A percentile compares a stretch with the other conserved stretches of the same genome.
These are phyloP conservation scores for Dermochelys coriacea DNA, from an alignment of 2,797 vertebrate genomes.

Conservation along the genomic window DNA sequence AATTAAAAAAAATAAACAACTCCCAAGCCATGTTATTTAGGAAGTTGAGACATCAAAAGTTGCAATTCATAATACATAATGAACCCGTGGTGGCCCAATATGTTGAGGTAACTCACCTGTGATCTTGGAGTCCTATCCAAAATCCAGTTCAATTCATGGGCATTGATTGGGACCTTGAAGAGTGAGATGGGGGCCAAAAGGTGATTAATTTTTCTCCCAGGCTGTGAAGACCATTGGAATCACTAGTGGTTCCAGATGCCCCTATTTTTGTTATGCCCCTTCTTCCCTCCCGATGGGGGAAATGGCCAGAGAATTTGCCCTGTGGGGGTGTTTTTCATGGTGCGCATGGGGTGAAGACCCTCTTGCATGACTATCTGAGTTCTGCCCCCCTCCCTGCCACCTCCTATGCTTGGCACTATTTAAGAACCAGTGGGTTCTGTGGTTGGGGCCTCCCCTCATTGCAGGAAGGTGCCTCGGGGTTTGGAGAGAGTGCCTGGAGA, in stretches of 20 bases:
- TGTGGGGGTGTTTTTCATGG: background rate
- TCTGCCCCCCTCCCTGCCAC: fast-evolving
- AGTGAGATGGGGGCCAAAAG: background rate
- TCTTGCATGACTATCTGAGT: background rate
- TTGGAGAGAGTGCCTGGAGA: background rate
- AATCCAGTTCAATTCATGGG: background rate
- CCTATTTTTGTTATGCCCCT: background rate
- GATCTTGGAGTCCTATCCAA: background rate
- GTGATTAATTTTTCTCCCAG: background rate
- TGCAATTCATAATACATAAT: background rate
- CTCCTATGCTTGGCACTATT: background rate
- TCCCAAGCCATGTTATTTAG: background rate
- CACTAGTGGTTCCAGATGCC: background rate
- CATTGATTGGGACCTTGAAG: background rate
- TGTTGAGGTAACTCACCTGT: fast-evolving
- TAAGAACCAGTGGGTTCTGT: background rate
- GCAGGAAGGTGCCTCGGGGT: conserved; percentile 54
- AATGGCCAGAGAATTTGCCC: background rate
- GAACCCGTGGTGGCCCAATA: background rate
- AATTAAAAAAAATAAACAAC: background rate
- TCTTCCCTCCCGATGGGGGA: background rate
- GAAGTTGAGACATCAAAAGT: background rate
- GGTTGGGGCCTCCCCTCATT: background rate
- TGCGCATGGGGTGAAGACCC: background rate
- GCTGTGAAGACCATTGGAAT: background rate